Conservation (phyloP, 1,140 invertebrate species). For the Aphaenogaster rudis region DNA sequence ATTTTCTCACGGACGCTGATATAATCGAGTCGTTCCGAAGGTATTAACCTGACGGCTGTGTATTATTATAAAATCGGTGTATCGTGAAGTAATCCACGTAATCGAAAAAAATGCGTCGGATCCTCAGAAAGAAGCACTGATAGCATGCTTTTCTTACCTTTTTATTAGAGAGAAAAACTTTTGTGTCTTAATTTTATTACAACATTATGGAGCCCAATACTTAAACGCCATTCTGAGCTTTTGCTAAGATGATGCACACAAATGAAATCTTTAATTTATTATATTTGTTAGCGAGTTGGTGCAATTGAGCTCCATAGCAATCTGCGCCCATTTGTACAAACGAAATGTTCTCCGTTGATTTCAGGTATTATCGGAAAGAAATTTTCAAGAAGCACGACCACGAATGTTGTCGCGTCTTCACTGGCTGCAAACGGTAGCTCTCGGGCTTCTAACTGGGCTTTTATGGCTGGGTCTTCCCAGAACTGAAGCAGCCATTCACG, state of each 20-base stretch:
- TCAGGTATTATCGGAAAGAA: slow-evolving; percentile 91
- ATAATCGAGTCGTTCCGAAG: slow-evolving; percentile 70
- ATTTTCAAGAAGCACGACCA: slow-evolving; percentile 93
- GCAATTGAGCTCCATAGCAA: background rate
- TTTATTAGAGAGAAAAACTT: background rate
- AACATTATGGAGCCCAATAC: background rate
- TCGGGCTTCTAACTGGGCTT: slow-evolving; percentile 92
- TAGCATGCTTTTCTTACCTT: background rate
- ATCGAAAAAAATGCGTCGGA: background rate
- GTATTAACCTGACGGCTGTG: slow-evolving; percentile 2
- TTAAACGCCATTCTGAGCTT: background rate
- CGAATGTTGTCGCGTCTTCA: slow-evolving; percentile 94
- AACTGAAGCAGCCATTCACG: slow-evolving; percentile 91
- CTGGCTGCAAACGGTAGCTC: slow-evolving; percentile 93
- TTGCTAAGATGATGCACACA: background rate
- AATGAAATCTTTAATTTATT: background rate
- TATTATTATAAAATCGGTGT: slow-evolving; percentile 11
- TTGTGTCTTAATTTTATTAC: background rate
- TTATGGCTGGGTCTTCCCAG: slow-evolving; percentile 93
- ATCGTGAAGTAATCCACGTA: background rate
- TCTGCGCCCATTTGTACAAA: background rate
- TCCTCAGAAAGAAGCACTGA: background rate
- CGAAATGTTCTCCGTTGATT: slow-evolving; percentile 8
- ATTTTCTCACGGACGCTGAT: slow-evolving; percentile 75
- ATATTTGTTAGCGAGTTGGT: background rate